Evolutionary conservation across 2,113 vertebrate species (phyloP), one percentile per base, ranked within the genome.

Genomic region (Stigmatopora nigra): DNA sequence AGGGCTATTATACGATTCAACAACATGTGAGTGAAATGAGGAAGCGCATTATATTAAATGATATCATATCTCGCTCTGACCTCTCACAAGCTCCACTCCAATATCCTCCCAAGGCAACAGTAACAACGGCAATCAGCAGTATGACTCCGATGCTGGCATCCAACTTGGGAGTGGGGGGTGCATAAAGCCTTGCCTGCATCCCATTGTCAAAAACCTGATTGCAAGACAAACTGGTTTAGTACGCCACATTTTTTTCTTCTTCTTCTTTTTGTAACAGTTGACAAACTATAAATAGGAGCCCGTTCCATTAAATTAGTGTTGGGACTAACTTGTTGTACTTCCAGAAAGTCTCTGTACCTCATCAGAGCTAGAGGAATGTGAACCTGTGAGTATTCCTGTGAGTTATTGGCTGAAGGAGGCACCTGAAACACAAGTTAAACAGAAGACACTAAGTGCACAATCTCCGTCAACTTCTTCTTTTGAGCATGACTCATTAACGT

Each of bases 1-100:
- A n/a, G n/a, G n/a, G n/a, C n/a, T n/a, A n/a, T n/a, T n/a, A n/a
- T n/a, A n/a, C n/a, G n/a, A n/a, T n/a, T n/a, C n/a, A n/a, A n/a
- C n/a, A n/a, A n/a, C n/a, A n/a, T n/a, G n/a, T n/a, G n/a, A n/a
- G n/a, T n/a, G n/a, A n/a, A n/a, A n/a, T n/a, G n/a, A n/a, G n/a
- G n/a, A 45, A 12, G 44, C 44, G 7, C 10, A 45, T 45, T 12
- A 12, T 45, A 12, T 45, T 10, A 45, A 1, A 19, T 25, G 1
- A 25, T 25, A 19, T 55, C 4, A 12, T 13, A 55, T 0, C 25
- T 5, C 22, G 13, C 53, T 53, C 74, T 79, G 56, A 91, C 90
- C 78, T 88, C 79, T 99, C 97, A 80, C 89, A 89, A 0, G 90
- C 83, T 22, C 94, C 94, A 0, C 95, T 98, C 97, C 97, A 99